Evolutionary conservation across 2,888 invertebrate species (phyloP).

Genomic region (Drosophila neotestacea): DNA sequence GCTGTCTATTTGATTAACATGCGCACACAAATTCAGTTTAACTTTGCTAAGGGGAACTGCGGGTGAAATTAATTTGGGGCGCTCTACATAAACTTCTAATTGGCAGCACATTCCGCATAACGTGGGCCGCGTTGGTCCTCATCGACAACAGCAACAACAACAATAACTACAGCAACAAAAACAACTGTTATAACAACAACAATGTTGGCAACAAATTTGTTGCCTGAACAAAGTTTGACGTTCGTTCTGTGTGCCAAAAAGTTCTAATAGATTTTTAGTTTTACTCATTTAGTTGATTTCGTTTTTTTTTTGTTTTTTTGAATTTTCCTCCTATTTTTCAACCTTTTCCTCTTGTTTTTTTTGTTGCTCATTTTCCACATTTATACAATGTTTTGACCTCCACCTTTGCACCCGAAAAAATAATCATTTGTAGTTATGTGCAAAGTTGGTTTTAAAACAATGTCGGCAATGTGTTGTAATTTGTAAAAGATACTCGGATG

Average conservation of each 20-base stretch:
- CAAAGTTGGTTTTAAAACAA: slow-evolving; percentile 56
- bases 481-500: slow-evolving; percentile 17
- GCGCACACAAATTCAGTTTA: slow-evolving; percentile 70
- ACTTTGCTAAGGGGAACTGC: slow-evolving; percentile 31
- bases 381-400: slow-evolving; percentile 15
- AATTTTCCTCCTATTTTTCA: not conserved
- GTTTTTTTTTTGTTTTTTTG: slow-evolving; percentile 28
- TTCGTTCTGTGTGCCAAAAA: slow-evolving; percentile 57
- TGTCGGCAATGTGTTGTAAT: slow-evolving; percentile 39
- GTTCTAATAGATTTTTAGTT: slow-evolving; percentile 79
- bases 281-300: slow-evolving; percentile 66
- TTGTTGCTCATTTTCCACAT: not conserved
- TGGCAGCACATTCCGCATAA: slow-evolving; percentile 73
- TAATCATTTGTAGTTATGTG: slow-evolving; percentile 69
- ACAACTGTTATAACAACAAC: slow-evolving; percentile 21
- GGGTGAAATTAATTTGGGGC: slow-evolving; percentile 68
- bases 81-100: slow-evolving; percentile 74
- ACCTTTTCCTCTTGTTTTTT: not conserved
- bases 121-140: slow-evolving; percentile 34
- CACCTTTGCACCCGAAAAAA: slow-evolving; percentile 40
- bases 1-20: slow-evolving; percentile 71
- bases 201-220: slow-evolving; percentile 40
- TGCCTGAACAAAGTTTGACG: slow-evolving; percentile 53
- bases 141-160: slow-evolving; percentile 26
- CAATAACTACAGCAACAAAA: slow-evolving; percentile 20